These are phyloP conservation scores for Lycaena phlaeas DNA, from an alignment of 2,888 invertebrate genomes.

Conservation along the genomic window DNA sequence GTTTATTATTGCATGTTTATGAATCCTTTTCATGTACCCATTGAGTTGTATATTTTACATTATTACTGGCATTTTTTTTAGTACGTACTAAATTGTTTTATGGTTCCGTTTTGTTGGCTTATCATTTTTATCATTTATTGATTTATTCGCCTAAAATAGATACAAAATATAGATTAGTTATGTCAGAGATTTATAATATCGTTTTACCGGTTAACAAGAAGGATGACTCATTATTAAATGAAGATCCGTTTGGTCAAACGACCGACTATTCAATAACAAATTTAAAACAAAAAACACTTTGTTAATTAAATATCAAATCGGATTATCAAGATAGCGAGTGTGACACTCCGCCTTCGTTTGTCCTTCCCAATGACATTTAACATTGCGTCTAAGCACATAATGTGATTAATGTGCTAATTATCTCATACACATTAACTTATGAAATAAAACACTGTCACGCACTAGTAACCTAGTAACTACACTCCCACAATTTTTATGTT, in stretches of 20 bases:
- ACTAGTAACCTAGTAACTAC: too few relatives aligned
- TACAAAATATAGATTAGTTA: not conserved
- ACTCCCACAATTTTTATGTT: constrained; percentile 1
- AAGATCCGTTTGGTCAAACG: too few relatives aligned
- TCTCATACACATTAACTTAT: constrained; percentile 1
- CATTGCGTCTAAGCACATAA: too few relatives aligned
- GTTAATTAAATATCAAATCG: too few relatives aligned
- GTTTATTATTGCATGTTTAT: not conserved
- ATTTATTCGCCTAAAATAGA: not conserved
- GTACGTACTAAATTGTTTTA: not conserved
- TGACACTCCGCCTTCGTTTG: too few relatives aligned
- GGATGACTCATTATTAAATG: too few relatives aligned
- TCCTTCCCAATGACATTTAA: too few relatives aligned
- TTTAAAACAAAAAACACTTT: too few relatives aligned
- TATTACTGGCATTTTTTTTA: not conserved
- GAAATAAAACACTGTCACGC: constrained; percentile 1
- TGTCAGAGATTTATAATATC: too few relatives aligned
- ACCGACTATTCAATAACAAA: too few relatives aligned
- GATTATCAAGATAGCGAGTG: too few relatives aligned
- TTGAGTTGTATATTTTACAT: not conserved
- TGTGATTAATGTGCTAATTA: not conserved
- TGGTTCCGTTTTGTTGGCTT: not conserved
- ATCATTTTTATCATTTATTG: not conserved
- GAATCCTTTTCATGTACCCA: not conserved
- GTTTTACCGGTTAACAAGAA: too few relatives aligned